Evolutionary conservation across 2,888 invertebrate genomes (phyloP), one percentile per base, ranked within the genome.

Genomic region (Toxonevra muliebris): DNA sequence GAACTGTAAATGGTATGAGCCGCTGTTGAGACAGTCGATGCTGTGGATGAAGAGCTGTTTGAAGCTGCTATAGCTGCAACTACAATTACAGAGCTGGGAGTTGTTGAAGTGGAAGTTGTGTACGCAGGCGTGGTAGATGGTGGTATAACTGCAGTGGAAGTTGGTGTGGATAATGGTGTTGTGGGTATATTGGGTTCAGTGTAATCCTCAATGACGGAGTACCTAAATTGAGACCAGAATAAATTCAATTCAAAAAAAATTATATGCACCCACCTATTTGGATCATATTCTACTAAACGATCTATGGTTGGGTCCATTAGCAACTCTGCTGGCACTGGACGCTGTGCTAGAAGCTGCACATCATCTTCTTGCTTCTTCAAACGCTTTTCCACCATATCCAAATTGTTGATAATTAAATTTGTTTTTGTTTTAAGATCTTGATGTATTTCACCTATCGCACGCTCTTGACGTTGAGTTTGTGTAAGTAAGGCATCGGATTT

Each of bases 381-480:
- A 54, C 93, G 87, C 78, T 91, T 93, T 80, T 94, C 94, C 1
- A 95, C 94, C 87, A 93, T 92, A 80, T 93, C 93, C 76, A 95
- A 87, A 84, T 95, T 95, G 76, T 93, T 93, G 64, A 95, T 95
- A 62, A 95, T 95, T 75, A 93, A 89, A 84, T 95, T 94, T 0
- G 95, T 93, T 82, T 94, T 95, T 0, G 91, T 87, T 72, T 92
- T 88, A 50, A 94, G 85, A 81, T 95, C 95, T 66, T 90, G 91
- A 82, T 94, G 94, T 66, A 95, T 94, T 84, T 94, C 93, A 45
- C 91, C 93, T 73, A 95, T 94, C 0, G 94, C 94, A 8, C 95
- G 88, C 79, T 95, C 94, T 79, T 95, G 95, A 1, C 95, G 86
- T 78, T 94, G 94, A 0, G 93, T 94, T 83, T 95, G 94, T 1